phyloP scores from a whole-genome alignment of 2,113 vertebrate genomes.

The Trogon surrucura region DNA sequence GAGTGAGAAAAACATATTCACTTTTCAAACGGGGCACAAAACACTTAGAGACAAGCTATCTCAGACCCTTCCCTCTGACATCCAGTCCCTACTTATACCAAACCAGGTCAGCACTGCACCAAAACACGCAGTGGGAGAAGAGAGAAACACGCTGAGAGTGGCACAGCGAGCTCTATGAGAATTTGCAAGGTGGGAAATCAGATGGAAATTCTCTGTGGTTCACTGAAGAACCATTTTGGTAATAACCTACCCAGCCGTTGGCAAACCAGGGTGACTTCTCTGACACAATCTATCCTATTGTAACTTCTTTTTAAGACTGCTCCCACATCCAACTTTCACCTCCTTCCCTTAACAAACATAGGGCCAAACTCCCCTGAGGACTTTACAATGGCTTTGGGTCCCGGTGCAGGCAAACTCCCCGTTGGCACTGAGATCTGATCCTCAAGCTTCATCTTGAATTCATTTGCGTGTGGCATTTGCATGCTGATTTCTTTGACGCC shows the following conservation, averaged over 20 bases:
- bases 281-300: not conserved
- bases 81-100: too few species aligned
- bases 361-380: not conserved
- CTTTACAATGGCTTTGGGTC: not conserved
- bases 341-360: not conserved
- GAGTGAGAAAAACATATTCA: not conserved
- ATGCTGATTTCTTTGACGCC: conserved; percentile 72
- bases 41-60: not conserved
- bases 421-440: not conserved
- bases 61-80: accelerated
- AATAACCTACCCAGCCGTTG: not conserved
- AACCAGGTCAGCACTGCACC: not conserved
- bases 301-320: not conserved
- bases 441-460: conserved; percentile 64
- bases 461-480: conserved; percentile 75
- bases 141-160: accelerated
- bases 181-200: not conserved
- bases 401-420: conserved; percentile 16
- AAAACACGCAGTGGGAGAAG: not conserved
- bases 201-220: not conserved
- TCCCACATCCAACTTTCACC: not conserved
- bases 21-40: not conserved
- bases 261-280: not conserved
- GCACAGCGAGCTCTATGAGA: not conserved
- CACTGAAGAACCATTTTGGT: not conserved